phyloP scores from a whole-genome alignment of 2,113 vertebrate species.

The Thamnaconus septentrionalis region DNA sequence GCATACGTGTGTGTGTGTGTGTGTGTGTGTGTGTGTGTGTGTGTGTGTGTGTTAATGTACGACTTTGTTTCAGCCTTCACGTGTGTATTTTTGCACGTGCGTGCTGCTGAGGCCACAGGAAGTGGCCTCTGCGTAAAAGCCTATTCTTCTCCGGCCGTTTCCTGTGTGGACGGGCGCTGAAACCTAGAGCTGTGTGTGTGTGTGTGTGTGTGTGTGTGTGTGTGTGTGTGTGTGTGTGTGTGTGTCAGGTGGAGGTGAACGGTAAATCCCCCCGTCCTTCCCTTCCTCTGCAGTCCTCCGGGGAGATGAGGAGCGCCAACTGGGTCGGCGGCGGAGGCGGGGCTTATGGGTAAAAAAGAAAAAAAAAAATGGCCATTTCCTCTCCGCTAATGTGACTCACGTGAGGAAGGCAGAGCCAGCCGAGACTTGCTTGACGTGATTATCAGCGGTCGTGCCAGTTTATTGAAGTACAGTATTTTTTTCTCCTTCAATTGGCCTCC shows the following conservation, averaged over 20 bases:
- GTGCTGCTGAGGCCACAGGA: constrained; percentile 55
- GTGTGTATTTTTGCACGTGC: constrained; percentile 46
- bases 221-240: constrained; percentile 15
- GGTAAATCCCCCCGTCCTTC: constrained; percentile 33
- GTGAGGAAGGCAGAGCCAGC: constrained; percentile 34
- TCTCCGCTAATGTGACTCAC: constrained; percentile 47
- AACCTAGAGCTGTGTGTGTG: constrained; percentile 33
- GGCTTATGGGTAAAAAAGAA: constrained; percentile 38
- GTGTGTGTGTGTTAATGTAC: constrained; percentile 21
- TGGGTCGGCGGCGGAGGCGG: constrained; percentile 42
- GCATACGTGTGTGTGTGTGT: not conserved
- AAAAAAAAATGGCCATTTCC: constrained; percentile 41
- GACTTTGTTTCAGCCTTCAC: constrained; percentile 35
- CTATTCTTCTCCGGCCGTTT: constrained; percentile 76
- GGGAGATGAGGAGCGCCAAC: constrained; percentile 58
- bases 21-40: constrained; percentile 31
- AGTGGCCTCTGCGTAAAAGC: constrained; percentile 61
- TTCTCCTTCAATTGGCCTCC: no score
- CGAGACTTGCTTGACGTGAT: not conserved
- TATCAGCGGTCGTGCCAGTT: no score
- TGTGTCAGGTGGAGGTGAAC: constrained; percentile 37
- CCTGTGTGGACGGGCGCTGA: constrained; percentile 71
- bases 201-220: constrained; percentile 24
- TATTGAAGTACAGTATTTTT: no score
- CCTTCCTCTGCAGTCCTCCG: constrained; percentile 53